Evolutionary conservation across 2,113 vertebrate species (phyloP), one percentile per base, ranked within the genome.

Genomic region (Haemorhous mexicanus): DNA sequence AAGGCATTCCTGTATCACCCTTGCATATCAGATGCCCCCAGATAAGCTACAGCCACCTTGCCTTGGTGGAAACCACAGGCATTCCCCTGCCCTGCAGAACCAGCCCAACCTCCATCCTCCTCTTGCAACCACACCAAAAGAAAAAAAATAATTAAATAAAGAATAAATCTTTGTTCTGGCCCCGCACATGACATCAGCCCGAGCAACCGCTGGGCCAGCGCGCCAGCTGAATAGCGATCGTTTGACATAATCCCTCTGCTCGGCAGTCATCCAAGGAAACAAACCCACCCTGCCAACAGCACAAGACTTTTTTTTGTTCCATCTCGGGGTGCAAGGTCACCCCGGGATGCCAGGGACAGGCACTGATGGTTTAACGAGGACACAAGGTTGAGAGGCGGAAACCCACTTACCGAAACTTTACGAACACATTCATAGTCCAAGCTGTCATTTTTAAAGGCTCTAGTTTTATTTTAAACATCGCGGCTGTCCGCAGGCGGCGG

Each of bases 381-480:
- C 35, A 5, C 26, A 3, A 43, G 52, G 63, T 26, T 6, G 6
- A 61, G 76, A 80, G 41, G 56, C 7, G 2, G 64, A 50, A 95
- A 92, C 82, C 85, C 96, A 97, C 98, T 98, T 97, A 98, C 98
- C 97, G 97, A 89, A 98, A 98, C 97, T 98, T 98, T 84, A 98
- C 91, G 96, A 98, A 97, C 93, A 97, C 97, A 90, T 97, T 98
- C 97, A 97, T 96, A 95, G 97, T 97, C 98, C 98, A 98, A 86
- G 98, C 97, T 13, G 97, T 96, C 96, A 97, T 94, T 97, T 97
- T 97, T 90, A 97, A 95, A 93, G 98, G 98, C 96, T 98, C 98
- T 90, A 98, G 94, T 87, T 97, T 98, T 96, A 98, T 97, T 96
- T 98, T 97, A 96, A 98, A 98, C 98, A 98, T 98, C 94, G 67